Evolutionary conservation across 2,888 invertebrate species (phyloP).

Genomic region (Ommatoiulus sabulosus): DNA sequence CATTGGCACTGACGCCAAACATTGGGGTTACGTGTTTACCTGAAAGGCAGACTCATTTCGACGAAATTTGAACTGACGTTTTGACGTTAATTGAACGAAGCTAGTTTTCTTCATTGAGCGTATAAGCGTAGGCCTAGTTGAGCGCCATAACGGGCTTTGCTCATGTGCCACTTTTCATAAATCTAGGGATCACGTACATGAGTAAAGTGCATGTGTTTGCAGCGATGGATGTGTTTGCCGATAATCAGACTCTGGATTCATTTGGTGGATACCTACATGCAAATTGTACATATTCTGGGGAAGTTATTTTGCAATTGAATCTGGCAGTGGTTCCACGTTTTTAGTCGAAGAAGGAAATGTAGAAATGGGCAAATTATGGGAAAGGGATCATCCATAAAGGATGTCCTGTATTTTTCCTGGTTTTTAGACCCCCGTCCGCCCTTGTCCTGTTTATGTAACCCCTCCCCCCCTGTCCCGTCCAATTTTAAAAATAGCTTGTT

Average conservation of each 20-base stretch:
- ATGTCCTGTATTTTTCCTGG: too few relatives aligned
- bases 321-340: not conserved
- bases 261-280: not conserved
- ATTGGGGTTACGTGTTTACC: slow-evolving; percentile 6
- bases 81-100: slow-evolving; percentile 42
- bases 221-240: not conserved
- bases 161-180: not conserved
- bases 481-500: too few relatives aligned
- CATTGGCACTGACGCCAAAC: not conserved
- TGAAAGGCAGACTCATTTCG: not conserved
- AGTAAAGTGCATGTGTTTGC: not conserved
- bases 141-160: not conserved
- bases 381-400: too few relatives aligned
- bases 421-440: too few relatives aligned
- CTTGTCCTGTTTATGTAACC: too few relatives aligned
- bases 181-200: not conserved
- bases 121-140: not conserved
- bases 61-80: not conserved
- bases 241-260: not conserved
- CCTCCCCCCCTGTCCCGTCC: too few relatives aligned
- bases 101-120: not conserved
- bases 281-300: too few relatives aligned
- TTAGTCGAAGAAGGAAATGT: not conserved
- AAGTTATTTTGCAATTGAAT: not conserved
- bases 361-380: not conserved